These are phyloP conservation scores for Meda fulgida DNA, from an alignment of 2,797 vertebrate species.

Conservation along the genomic window DNA sequence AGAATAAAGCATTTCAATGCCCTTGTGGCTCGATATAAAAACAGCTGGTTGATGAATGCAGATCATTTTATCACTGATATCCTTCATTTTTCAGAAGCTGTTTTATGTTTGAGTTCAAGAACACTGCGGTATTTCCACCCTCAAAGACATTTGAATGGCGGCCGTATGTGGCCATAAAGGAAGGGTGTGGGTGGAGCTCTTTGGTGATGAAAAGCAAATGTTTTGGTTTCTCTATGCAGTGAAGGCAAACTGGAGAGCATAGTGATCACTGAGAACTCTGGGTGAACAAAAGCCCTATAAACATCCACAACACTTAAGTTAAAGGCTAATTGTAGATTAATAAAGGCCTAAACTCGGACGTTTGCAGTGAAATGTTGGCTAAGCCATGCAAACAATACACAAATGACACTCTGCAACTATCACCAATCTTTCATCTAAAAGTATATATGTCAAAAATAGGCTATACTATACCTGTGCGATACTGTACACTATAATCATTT, in stretches of 20 bases:
- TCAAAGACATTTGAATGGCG: background rate
- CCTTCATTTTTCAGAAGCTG: background rate
- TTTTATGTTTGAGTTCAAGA: constrained; percentile 1
- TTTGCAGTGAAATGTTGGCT: constrained; percentile 21
- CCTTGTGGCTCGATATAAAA: background rate
- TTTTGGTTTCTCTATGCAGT: constrained; percentile 45
- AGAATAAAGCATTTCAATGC: background rate
- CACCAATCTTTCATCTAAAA: constrained; percentile 29
- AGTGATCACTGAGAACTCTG: constrained; percentile 33
- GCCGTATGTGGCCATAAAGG: constrained; percentile 4
- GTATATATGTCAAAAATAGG: constrained; percentile 35
- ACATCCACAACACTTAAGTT: constrained; percentile 29
- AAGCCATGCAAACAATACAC: constrained; percentile 36
- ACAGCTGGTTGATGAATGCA: constrained; percentile 3
- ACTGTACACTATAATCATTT: constrained; percentile 17
- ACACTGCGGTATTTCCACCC: background rate
- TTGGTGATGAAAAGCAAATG: constrained; percentile 46
- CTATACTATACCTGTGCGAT: constrained; percentile 15
- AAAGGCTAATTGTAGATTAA: constrained; percentile 36
- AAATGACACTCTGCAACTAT: constrained; percentile 11
- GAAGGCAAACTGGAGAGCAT: constrained; percentile 41
- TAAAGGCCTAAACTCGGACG: constrained; percentile 29
- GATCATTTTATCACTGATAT: background rate
- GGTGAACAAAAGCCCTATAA: constrained; percentile 16
- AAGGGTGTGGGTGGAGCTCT: constrained; percentile 24